Evolutionary conservation across 2,113 vertebrate species (phyloP), one percentile per base, ranked within the genome.

Genomic region (Channa argus): DNA sequence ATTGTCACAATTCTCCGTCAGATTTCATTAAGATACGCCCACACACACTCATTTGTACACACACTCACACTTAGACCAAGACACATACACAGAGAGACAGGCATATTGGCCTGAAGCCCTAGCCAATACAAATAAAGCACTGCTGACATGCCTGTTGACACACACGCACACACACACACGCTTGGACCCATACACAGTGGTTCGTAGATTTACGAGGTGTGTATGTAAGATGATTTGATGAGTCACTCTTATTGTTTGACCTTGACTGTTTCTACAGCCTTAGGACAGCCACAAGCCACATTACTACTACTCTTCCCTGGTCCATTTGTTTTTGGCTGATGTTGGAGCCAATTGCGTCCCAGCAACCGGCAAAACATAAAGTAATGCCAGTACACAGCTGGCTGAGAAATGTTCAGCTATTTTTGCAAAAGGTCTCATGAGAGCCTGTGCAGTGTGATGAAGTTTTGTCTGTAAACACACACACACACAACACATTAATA

Each of bases 1-100:
- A 88, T 87, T 87, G 87, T 84, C 84, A 90, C 87, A 84, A 88
- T 80, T 78, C 84, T 73, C 78, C 80, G 83, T 87, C 91, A 89
- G 90, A 87, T 90, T 92, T 91, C 83, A 92, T 92, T 91, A 91
- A 89, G 87, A 91, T 90, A 80, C 38, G n/a, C 59, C 5, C 59
- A 44, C 51, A 24, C 71, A 62, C 71, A 62, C 79, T 8, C 59
- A 15, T 41, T 41, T 41, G 39, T 24, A 45, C 37, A 62, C 24
- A 7, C 56, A 51, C 34, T 47, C 15, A 24, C 49, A 52, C 50
- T 9, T 44, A 46, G 63, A 49, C 13, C 11, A 58, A 53, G 24
- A 34, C 24, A 49, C 46, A n/a, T 6, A 15, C 46, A 41, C 33
- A 51, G 55, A 62, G 44, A 36, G 46, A 5, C 24, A 24, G n/a